Evolutionary conservation across 2,113 vertebrate genomes (phyloP).

Genomic region (Argyrosomus japonicus): DNA sequence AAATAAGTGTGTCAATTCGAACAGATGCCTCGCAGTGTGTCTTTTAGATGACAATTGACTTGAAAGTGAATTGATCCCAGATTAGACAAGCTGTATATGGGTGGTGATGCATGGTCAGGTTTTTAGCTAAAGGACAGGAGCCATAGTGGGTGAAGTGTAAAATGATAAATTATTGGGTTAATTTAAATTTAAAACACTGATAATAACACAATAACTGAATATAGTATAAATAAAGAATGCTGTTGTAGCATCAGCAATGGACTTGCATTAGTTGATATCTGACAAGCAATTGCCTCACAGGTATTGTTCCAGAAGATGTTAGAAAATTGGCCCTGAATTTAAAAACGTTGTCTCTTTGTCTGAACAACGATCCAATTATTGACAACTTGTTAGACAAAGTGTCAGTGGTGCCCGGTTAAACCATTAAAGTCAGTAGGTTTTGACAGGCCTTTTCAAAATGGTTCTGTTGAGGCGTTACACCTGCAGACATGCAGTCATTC

Average conservation of each 20-base stretch:
- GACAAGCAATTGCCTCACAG: not conserved
- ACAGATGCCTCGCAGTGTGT: constrained; percentile 4
- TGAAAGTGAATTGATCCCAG: constrained; percentile 3
- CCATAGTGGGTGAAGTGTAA: not conserved
- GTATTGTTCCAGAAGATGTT: not conserved
- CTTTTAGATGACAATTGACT: constrained; percentile 9
- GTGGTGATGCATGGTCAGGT: not conserved
- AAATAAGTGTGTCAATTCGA: constrained; percentile 4
- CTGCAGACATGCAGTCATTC: not conserved
- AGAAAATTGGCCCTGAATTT: not conserved
- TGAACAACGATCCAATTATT: not conserved
- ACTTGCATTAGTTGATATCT: not conserved
- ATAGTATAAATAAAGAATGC: not conserved
- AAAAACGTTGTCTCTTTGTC: not conserved
- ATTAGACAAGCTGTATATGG: not conserved
- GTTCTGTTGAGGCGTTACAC: not conserved
- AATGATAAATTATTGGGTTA: not conserved
- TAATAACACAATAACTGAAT: not conserved
- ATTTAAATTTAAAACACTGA: constrained; percentile 17
- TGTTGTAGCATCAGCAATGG: not conserved
- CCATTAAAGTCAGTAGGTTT: not conserved
- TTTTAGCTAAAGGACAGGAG: not conserved
- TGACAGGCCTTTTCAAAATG: not conserved
- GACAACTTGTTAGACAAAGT: not conserved
- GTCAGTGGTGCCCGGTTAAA: not conserved